Percentiles rank a stretch among this genome's conserved stretches.
Conservation (phyloP, 2,888 invertebrate species). For the Pharmacophagus antenor region DNA sequence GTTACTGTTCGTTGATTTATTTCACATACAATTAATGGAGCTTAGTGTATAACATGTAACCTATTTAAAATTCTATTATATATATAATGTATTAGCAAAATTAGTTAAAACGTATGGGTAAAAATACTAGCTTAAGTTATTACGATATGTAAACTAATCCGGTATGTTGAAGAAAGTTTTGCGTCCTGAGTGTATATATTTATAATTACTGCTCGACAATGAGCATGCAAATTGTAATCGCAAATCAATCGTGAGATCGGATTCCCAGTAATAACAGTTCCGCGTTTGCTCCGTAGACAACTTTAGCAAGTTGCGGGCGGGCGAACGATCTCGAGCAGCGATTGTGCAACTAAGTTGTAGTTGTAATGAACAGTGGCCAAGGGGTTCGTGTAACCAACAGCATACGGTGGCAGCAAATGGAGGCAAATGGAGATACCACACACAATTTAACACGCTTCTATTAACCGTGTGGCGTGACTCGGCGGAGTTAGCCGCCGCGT, state of each 20-base stretch:
- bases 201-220: constrained; percentile 13
- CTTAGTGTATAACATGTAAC: too few species aligned
- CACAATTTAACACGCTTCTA: constrained; percentile 64
- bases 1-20: background rate
- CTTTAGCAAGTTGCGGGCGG: constrained; percentile 14
- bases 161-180: constrained; percentile 3
- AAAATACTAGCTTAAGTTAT: too few species aligned
- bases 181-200: constrained; percentile 1
- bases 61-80: too few species aligned
- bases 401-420: constrained; percentile 50
- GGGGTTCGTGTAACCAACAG: constrained; percentile 42
- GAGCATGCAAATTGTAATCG: constrained; percentile 29
- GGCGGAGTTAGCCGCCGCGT: constrained; percentile 52
- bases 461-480: constrained; percentile 62
- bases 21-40: too few species aligned
- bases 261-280: constrained; percentile 29
- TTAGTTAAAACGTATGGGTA: too few species aligned
- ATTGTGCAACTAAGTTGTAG: constrained; percentile 34
- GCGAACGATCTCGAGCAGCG: constrained; percentile 25
- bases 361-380: constrained; percentile 33
- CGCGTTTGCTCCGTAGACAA: constrained; percentile 22
- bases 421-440: constrained; percentile 67
- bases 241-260: constrained; percentile 31
- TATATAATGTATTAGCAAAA: too few species aligned
- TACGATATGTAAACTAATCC: background rate